Conservation (phyloP, 2,888 invertebrate species). For the Tachystola acroxantha region DNA sequence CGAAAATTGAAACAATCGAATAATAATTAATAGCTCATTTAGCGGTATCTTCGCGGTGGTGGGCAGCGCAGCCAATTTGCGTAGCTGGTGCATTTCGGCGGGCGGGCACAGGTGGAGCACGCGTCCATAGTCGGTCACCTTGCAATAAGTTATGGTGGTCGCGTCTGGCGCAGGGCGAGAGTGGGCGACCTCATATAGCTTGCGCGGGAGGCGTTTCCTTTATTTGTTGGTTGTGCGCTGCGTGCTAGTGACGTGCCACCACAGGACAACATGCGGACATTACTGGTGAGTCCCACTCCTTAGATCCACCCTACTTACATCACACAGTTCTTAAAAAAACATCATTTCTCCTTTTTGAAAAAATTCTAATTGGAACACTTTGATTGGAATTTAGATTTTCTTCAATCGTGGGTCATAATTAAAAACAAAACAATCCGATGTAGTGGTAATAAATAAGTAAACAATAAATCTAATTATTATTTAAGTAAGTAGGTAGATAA, state of each 20-base stretch:
- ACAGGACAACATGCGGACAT: constrained; percentile 65
- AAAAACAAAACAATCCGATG: no score
- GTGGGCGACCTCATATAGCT: constrained; percentile 75
- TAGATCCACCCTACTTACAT: neutral
- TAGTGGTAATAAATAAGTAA: no score
- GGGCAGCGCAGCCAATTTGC: constrained; percentile 49
- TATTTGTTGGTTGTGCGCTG: constrained; percentile 71
- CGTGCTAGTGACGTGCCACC: constrained; percentile 65
- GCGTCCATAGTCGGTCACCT: constrained; percentile 64
- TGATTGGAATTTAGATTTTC: no score
- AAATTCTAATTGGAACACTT: no score
- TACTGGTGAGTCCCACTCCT: constrained; percentile 56
- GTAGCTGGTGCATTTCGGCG: constrained; percentile 43
- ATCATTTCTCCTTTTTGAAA: no score
- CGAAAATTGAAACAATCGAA: constrained; percentile 30
- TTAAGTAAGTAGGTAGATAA: no score
- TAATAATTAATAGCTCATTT: constrained; percentile 57
- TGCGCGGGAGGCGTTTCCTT: constrained; percentile 68
- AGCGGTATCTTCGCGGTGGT: constrained; percentile 54
- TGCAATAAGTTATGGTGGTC: constrained; percentile 72
- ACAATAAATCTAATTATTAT: no score
- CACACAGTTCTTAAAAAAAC: neutral
- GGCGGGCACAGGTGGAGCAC: constrained; percentile 27
- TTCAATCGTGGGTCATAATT: no score
- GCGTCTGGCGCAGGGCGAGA: constrained; percentile 68